Evolutionary conservation across 2,797 vertebrate genomes (phyloP).

Genomic region (Galaxias olidus): DNA sequence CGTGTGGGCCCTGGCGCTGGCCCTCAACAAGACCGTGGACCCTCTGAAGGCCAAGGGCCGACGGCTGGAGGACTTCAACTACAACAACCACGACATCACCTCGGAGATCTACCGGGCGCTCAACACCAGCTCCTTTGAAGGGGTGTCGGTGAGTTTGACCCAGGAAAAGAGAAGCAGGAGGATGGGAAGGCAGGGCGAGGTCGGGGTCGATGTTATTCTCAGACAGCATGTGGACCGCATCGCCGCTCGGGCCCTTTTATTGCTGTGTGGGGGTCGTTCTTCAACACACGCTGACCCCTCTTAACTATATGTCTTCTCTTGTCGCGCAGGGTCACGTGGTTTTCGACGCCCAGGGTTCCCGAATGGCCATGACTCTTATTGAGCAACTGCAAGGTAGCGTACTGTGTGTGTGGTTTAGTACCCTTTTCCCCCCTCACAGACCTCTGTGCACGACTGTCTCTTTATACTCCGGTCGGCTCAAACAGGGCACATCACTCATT

Average conservation of each 20-base stretch:
- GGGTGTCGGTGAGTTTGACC: constrained; percentile 82
- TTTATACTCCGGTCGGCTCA: too few species aligned
- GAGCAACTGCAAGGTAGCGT: constrained; percentile 90
- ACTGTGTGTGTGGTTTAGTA: background rate
- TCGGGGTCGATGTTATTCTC: too few species aligned
- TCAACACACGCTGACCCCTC: background rate
- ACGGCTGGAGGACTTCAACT: constrained; percentile 93
- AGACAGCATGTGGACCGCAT: too few species aligned
- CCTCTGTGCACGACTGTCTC: background rate
- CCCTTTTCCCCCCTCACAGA: constrained; percentile 6
- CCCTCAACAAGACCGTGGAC: constrained; percentile 91
- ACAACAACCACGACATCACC: constrained; percentile 94
- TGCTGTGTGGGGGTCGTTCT: too few species aligned
- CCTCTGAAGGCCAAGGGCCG: constrained; percentile 83
- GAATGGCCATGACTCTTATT: constrained; percentile 97
- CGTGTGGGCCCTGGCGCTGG: constrained; percentile 92
- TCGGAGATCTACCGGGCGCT: constrained; percentile 93
- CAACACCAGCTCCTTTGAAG: constrained; percentile 95
- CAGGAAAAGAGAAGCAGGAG: background rate
- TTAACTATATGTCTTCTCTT: constrained; percentile 2
- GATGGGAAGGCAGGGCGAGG: background rate
- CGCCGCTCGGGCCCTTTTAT: too few species aligned
- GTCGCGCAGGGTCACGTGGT: constrained; percentile 89
- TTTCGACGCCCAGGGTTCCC: constrained; percentile 95
- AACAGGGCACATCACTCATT: constrained; percentile 25